A percentile compares a stretch with the other conserved stretches of the same genome.
Evolutionary conservation across 2,797 vertebrate genomes (phyloP).

Genomic region (Manis javanica): DNA sequence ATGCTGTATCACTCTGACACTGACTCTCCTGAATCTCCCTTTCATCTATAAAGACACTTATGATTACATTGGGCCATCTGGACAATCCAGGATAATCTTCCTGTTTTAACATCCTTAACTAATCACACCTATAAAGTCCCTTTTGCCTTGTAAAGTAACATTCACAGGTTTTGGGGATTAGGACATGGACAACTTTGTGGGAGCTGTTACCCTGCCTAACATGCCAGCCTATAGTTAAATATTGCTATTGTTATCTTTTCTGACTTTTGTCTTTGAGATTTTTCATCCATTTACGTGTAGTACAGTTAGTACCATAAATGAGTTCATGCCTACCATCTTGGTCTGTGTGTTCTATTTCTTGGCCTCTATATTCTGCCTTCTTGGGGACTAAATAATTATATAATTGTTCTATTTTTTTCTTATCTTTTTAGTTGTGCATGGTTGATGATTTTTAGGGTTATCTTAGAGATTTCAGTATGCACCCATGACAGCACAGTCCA

Average conservation of each 20-base stretch:
- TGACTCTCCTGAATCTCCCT: neutral
- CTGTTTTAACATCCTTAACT: neutral
- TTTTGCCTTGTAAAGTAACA: neutral
- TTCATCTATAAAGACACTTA: neutral
- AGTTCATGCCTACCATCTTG: neutral
- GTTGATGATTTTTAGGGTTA: slow-evolving; percentile 30
- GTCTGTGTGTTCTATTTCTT: neutral
- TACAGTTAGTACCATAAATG: neutral
- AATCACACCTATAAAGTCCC: neutral
- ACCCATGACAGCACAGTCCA: neutral
- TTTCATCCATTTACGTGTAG: neutral
- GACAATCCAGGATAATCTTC: neutral
- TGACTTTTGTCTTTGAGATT: neutral
- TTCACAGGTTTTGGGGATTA: neutral
- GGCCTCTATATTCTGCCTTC: neutral
- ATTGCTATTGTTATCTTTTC: neutral
- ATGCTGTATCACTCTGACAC: neutral
- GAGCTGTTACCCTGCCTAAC: neutral
- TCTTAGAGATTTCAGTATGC: neutral
- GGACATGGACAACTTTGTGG: neutral
- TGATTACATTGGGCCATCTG: neutral
- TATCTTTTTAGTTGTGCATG: neutral
- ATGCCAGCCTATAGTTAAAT: neutral
- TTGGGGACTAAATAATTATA: neutral
- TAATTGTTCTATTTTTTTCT: neutral